phyloP scores from a whole-genome alignment of 2,113 vertebrate genomes.

The Nettapus auritus region DNA sequence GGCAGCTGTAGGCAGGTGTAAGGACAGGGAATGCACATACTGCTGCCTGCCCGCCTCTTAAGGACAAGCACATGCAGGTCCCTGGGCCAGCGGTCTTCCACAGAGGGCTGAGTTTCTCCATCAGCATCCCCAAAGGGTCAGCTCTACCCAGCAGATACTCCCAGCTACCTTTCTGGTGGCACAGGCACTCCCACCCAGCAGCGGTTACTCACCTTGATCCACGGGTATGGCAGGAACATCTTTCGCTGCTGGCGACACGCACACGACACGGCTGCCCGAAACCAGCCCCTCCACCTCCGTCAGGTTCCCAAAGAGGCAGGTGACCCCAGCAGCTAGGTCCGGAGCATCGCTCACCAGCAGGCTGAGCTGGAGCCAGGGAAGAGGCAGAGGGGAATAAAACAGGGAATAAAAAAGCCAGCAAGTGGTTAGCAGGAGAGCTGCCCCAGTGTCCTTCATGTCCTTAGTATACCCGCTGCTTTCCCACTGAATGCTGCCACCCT shows the following conservation, averaged over 20 bases:
- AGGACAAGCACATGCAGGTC: neutral
- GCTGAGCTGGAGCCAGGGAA: conserved; percentile 81
- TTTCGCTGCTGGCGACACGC: conserved; percentile 89
- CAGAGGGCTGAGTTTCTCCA: neutral
- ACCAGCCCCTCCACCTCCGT: conserved; percentile 92
- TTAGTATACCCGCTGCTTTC: neutral
- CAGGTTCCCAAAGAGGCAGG: conserved; percentile 95
- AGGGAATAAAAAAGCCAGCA: neutral
- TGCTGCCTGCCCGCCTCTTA: neutral
- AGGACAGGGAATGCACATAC: neutral
- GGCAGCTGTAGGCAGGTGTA: rapidly evolving
- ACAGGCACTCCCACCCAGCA: rapidly evolving
- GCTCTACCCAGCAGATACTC: neutral
- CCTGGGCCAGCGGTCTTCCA: neutral
- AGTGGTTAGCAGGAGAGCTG: neutral
- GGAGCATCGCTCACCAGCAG: conserved; percentile 92
- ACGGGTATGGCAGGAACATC: conserved; percentile 92
- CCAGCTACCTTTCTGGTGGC: neutral
- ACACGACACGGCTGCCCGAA: conserved; percentile 89
- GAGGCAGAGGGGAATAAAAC: neutral
- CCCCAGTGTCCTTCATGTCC: rapidly evolving
- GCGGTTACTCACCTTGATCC: conserved; percentile 87
- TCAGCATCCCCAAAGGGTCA: neutral
- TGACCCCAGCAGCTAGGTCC: conserved; percentile 88
- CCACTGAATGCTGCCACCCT: neutral